These are phyloP conservation scores for Platyscapa corneri DNA, from an alignment of 1,140 invertebrate species.

Conservation along the genomic window DNA sequence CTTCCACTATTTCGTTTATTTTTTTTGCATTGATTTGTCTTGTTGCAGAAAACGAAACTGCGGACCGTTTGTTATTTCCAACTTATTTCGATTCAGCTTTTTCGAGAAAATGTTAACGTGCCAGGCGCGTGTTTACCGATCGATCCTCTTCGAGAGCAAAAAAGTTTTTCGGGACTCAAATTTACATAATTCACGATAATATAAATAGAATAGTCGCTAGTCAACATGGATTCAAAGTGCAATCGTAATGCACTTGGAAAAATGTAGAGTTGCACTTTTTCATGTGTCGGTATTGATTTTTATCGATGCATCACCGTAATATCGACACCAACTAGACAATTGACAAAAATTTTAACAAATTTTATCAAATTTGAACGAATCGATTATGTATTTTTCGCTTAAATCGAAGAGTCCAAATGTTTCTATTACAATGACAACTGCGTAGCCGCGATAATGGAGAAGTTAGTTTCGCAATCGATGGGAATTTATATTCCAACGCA, in stretches of 20 bases:
- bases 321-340: too few species aligned
- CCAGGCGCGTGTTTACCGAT: background rate
- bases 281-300: too few species aligned
- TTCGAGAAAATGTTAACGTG: background rate
- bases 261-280: background rate
- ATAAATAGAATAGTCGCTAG: background rate
- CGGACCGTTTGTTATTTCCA: background rate
- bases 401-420: too few species aligned
- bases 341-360: too few species aligned
- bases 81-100: background rate
- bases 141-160: background rate
- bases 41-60: background rate
- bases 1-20: background rate
- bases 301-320: too few species aligned
- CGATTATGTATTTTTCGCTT: too few species aligned
- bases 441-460: too few species aligned
- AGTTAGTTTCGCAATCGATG: too few species aligned
- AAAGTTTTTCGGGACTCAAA: background rate
- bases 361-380: too few species aligned
- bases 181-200: constrained; percentile 5
- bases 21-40: too few species aligned
- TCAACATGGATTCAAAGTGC: background rate
- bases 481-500: too few species aligned
- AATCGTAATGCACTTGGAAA: background rate
- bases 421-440: too few species aligned